Evolutionary conservation across 2,797 vertebrate species (phyloP).

Genomic region (Acrossocheilus wenchowensis): DNA sequence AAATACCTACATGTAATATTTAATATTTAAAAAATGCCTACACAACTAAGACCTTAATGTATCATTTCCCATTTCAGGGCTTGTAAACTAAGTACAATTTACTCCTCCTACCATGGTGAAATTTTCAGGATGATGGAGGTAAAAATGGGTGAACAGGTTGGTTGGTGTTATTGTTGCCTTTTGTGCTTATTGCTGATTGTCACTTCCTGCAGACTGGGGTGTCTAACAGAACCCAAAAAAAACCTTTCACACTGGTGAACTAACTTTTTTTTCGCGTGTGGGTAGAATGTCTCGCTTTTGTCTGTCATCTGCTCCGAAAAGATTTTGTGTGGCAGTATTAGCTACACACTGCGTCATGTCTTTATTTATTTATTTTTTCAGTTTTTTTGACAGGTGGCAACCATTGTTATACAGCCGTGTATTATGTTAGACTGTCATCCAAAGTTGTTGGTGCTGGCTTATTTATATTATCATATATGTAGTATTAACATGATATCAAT

Average conservation of each 20-base stretch:
- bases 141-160: not conserved
- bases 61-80: not conserved
- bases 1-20: no score
- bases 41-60: not conserved
- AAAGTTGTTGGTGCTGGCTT: not conserved
- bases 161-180: not conserved
- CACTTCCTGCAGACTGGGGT: not conserved
- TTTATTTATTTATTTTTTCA: not conserved
- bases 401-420: not conserved
- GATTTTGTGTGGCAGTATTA: not conserved
- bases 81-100: not conserved
- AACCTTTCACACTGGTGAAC: not conserved
- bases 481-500: not conserved
- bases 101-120: not conserved
- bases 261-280: not conserved
- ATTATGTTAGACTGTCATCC: not conserved
- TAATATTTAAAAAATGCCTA: no score
- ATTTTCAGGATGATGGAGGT: not conserved
- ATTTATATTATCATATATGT: not conserved
- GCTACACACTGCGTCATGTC: not conserved
- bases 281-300: not conserved
- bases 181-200: not conserved
- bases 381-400: not conserved
- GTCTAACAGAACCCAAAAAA: not conserved
- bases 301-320: not conserved